These are phyloP conservation scores for Pseudois nayaur DNA, from an alignment of 2,113 vertebrate species.

Conservation along the genomic window DNA sequence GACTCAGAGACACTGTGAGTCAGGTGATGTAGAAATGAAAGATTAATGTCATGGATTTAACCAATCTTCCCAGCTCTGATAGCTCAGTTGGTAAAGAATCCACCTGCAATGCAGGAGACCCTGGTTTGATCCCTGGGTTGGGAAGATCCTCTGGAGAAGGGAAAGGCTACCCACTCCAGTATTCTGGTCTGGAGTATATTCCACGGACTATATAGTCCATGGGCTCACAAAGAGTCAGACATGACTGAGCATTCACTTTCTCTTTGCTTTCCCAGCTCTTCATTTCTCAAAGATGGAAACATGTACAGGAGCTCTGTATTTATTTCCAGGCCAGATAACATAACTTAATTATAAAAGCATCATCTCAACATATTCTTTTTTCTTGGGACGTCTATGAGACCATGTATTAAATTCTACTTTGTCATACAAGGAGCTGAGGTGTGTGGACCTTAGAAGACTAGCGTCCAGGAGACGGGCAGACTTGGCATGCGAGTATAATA, in stretches of 20 bases:
- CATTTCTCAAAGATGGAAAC: slow-evolving; percentile 2
- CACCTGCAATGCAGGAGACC: not conserved
- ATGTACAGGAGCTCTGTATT: not conserved
- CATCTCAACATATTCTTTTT: not conserved
- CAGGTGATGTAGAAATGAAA: not conserved
- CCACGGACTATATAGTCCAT: not conserved
- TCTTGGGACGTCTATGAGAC: not conserved
- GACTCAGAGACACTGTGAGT: not conserved
- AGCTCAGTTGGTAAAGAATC: not conserved
- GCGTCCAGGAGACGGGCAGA: not conserved
- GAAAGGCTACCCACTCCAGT: not conserved
- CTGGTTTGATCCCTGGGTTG: not conserved
- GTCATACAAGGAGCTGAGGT: not conserved
- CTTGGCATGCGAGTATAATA: not conserved
- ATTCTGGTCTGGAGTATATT: not conserved
- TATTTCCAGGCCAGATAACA: not conserved
- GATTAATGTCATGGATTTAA: not conserved
- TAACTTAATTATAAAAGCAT: slow-evolving; percentile 29
- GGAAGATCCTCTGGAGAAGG: not conserved
- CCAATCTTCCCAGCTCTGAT: not conserved
- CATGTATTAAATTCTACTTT: not conserved
- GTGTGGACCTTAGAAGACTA: not conserved
- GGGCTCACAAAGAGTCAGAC: not conserved
- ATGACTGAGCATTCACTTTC: not conserved
- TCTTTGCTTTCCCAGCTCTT: not conserved